Evolutionary conservation across 1,140 invertebrate genomes (phyloP), one percentile per base, ranked within the genome.

Genomic region (Trichonephila clavata): DNA sequence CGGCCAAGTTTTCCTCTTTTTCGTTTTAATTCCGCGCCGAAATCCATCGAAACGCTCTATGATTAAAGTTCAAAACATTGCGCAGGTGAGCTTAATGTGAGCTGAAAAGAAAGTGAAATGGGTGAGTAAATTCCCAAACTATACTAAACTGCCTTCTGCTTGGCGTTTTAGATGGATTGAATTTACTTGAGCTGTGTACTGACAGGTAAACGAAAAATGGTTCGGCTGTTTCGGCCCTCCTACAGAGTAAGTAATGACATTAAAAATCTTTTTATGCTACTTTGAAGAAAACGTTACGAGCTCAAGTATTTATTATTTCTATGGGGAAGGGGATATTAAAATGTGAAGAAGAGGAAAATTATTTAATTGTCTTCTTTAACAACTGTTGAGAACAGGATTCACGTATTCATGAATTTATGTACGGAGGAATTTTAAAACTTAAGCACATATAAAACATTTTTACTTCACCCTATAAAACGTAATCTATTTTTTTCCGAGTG

Each of bases 21-120:
- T 77, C 71, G 18, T 77, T 71, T 77, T 32, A 77, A 32, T 77
- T 39, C 71, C 27, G 6, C 10, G 18, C 27, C 27, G 71, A 18
- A 77, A 27, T 16, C 14, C 13, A 32, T 20, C 71, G 6, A 39
- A 32, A 77, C 27, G 27, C 27, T 39, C 71, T 77, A 14, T 77
- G 71, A 77, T 77, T 77, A 39, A 77, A 77, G 27, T 77, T 77
- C 71, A 77, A 39, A 77, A 77, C 27, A 27, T 39, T 32, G 71
- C 71, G 18, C 71, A 77, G 71, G 71, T 77, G 71, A 77, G 32
- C 24, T 39, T 77, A 32, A 77, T 77, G 71, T 20, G 27, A 20
- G 7, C 71, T 39, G 71, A 32, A 68, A 39, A 77, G 68, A 77
- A 77, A 77, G 32, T 20, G 7, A 13, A 24, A 14, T 14, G n/a